Conservation (phyloP, 2,888 invertebrate species). For the Drosophila formosana region DNA sequence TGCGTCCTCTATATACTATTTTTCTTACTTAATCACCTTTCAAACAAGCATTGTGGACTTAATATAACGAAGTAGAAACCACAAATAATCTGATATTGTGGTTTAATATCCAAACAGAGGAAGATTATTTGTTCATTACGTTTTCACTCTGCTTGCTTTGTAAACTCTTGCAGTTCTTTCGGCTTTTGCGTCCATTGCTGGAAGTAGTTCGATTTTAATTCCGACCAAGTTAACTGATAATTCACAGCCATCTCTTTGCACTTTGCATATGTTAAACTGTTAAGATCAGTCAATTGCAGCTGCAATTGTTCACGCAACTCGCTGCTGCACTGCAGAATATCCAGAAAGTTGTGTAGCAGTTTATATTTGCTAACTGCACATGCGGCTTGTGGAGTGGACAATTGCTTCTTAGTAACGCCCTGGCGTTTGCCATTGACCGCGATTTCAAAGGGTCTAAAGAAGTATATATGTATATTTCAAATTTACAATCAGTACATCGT, state of each 20-base stretch:
- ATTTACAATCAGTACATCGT: neutral
- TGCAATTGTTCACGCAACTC: constrained; percentile 53
- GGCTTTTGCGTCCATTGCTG: constrained; percentile 87
- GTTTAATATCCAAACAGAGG: neutral
- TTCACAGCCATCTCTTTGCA: constrained; percentile 70
- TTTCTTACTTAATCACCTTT: constrained; percentile 2
- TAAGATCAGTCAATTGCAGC: constrained; percentile 30
- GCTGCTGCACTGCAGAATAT: constrained; percentile 83
- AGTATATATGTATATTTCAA: constrained; percentile 62
- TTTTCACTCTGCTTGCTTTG: neutral
- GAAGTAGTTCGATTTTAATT: constrained; percentile 86
- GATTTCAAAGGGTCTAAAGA: constrained; percentile 88
- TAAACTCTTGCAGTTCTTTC: constrained; percentile 61
- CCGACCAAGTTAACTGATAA: constrained; percentile 85
- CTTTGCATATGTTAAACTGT: constrained; percentile 59
- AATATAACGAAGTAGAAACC: constrained; percentile 6
- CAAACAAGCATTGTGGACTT: neutral
- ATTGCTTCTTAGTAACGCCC: constrained; percentile 90
- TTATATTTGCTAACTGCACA: constrained; percentile 87
- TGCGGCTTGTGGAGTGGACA: constrained; percentile 84
- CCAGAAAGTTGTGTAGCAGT: constrained; percentile 86
- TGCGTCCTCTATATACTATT: neutral
- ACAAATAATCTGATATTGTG: neutral
- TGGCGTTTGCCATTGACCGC: constrained; percentile 91
- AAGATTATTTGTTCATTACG: neutral